Evolutionary conservation across 64 coral and sea anemone genomes (phyloP), one percentile per base, ranked within the genome.

Genomic region (Actinia equina): DNA sequence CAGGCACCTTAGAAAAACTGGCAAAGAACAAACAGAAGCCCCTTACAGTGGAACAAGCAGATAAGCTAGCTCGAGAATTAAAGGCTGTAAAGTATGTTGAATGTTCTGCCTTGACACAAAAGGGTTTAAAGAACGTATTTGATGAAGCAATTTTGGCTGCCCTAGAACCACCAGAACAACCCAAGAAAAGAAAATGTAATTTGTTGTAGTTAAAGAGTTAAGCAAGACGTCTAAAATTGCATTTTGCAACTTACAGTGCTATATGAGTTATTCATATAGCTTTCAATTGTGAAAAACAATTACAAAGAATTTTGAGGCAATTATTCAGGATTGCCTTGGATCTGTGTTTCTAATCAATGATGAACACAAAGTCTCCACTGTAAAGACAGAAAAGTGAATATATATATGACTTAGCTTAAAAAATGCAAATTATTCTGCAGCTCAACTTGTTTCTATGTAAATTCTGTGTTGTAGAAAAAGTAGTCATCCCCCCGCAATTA

Each of bases 11-110:
- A 93, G 96, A 98, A 71, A 98, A 98, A 81, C 82, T 98, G 52
- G 71, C 93, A 54, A 98, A 98, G 88, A 98, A 98, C 81, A 94
- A 94, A 71, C 96, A 98, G 82, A 98, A 98, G 86, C 93, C 96
- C n/a, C 89, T 91, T 61, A 77, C 90, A 51, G 90, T 95, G 16
- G 96, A 98, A 49, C 18, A 64, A 61, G 93, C 88, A 41, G 96
- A 98, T 59, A 98, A 98, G 89, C 67, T 94, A 87, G 87, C 96
- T 8, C 79, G 92, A 25, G 95, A 98, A 87, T 74, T 98, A 22
- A 91, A 89, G 77, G 95, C 95, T 51, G 95, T 98, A 23, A 98
- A 98, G 85, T 98, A 98, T 89, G 95, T 98, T 9, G 95, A 98
- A 49, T 98, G 95, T 52, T 98, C 95, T 10, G 95, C 95, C 8